Evolutionary conservation across 2,888 invertebrate species (phyloP).

Genomic region (Carpatolechia fugitivella): DNA sequence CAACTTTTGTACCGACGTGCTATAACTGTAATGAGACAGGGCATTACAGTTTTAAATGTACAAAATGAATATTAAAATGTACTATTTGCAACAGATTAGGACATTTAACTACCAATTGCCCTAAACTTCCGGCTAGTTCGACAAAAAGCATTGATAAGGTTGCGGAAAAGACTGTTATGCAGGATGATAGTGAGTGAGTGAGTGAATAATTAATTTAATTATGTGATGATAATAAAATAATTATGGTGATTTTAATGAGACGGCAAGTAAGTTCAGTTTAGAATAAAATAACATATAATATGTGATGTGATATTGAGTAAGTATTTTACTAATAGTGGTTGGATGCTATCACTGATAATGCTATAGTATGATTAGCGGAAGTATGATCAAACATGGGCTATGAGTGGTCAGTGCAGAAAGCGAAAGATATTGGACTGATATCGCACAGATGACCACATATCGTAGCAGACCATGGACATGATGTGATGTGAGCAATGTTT

Average conservation of each 20-base stretch:
- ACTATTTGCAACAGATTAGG: conserved; percentile 10
- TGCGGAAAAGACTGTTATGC: background rate
- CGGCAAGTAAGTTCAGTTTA: no score
- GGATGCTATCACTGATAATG: no score
- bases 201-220: background rate
- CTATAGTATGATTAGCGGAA: no score
- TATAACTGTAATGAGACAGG: conserved; percentile 15
- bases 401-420: no score
- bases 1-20: background rate
- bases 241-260: background rate
- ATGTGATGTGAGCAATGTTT: background rate
- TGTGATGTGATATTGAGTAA: no score
- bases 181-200: background rate
- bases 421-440: no score
- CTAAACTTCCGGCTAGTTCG: background rate
- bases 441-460: no score
- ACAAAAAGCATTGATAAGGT: background rate
- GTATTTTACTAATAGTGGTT: no score
- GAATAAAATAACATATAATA: no score
- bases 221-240: background rate
- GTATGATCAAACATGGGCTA: no score
- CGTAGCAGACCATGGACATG: no score
- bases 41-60: conserved; percentile 11
- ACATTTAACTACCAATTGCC: conserved; percentile 5
- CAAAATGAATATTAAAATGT: conserved; percentile 12